Base-by-base conservation (phyloP, 1,140 invertebrate genomes). In the Drosophila kikkawai region DNA sequence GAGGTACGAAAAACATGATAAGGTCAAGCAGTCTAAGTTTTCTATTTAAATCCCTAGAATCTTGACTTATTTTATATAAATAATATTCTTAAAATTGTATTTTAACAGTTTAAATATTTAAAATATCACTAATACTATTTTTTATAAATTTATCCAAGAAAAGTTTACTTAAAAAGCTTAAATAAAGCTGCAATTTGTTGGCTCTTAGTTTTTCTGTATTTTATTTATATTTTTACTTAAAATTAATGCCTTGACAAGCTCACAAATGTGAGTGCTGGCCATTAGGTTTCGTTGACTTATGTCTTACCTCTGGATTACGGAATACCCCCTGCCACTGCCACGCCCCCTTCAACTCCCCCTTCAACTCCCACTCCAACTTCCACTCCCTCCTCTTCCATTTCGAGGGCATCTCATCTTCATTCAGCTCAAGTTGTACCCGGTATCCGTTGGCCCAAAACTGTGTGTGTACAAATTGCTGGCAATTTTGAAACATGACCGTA, bases 401-500 rank as follows among this genome's bases (percentile, higher is more conserved):
- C 58, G 39, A n/a, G 13, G 39, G 50, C 34, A 9, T 17, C 68
- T 70, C 65, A 58, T 75, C 70, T 56, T 75, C 59, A 75, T 75
- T 65, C 71, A 57, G 37, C 71, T 50, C 37, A 50, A 75, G 68
- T 57, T 57, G 68, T 69, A 32, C 41, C 53, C 15, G 17, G 36
- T 7, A n/a, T 32, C 37, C 66, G 4, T 39, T 58, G 44, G 37
- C 29, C 22, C 17, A 57, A 69, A 69, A 61, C 39, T 53, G 22
- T 32, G 51, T 32, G 51, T 65, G 53, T 65, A 75, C 73, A 75
- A 75, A 75, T 75, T 75, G 73, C 51, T 22, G 51, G 71, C 71
- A 75, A 75, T 75, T 75, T 75, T 75, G 59, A 65, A 65, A 65
- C 59, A 74, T 55, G 71, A 74, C 71, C 68, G 67, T 39, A 45